Conservation (phyloP, 2,888 invertebrate species). For the Meghimatium bilineatum region DNA sequence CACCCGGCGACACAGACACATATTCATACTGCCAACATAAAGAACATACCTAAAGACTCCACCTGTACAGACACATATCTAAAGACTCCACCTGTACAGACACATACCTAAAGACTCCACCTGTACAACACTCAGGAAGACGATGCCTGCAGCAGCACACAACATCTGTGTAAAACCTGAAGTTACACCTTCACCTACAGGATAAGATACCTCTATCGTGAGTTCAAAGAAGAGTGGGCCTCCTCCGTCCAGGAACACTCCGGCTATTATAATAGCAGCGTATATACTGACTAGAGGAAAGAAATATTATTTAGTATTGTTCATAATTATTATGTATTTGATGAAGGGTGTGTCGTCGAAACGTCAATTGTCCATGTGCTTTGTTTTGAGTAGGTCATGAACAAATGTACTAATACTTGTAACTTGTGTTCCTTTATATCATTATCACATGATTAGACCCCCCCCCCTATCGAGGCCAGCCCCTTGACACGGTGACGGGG, state of each 20-base stretch:
- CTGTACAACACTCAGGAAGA: conserved; percentile 49
- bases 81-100: neutral
- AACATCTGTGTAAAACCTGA: conserved; percentile 57
- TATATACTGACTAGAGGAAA: conserved; percentile 55
- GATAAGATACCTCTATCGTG: conserved; percentile 63
- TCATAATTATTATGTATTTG: too few relatives aligned
- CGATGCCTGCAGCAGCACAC: conserved; percentile 55
- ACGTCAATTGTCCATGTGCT: too few relatives aligned
- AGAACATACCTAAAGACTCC: neutral
- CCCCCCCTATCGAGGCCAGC: too few relatives aligned
- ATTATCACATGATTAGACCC: too few relatives aligned
- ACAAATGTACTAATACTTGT: too few relatives aligned
- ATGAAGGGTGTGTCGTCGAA: too few relatives aligned
- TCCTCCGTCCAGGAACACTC: conserved; percentile 55
- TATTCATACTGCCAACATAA: too few relatives aligned
- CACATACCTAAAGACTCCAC: conserved; percentile 56
- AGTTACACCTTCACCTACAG: conserved; percentile 64
- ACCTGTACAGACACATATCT: neutral
- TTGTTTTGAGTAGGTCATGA: too few relatives aligned
- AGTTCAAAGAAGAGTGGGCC: conserved; percentile 64
- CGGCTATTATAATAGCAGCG: conserved; percentile 54
- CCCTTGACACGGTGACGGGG: too few relatives aligned
- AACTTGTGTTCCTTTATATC: too few relatives aligned
- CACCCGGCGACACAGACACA: too few relatives aligned
- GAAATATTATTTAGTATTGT: neutral